A percentile compares a stretch with the other conserved stretches of the same genome.
phyloP scores from a whole-genome alignment of 2,113 vertebrate species.

The Rhadina sibilatrix region DNA sequence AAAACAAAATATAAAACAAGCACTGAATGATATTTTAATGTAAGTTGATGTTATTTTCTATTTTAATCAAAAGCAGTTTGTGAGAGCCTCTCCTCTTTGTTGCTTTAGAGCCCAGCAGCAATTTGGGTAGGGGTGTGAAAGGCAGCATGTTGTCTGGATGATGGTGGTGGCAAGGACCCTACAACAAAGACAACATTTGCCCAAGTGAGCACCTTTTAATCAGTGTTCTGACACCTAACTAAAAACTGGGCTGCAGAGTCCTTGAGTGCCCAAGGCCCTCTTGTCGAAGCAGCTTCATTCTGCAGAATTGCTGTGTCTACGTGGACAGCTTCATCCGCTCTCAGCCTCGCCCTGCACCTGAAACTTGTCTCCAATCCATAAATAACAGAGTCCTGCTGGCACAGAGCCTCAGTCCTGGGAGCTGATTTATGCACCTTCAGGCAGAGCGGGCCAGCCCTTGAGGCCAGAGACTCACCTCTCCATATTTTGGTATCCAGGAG shows the following conservation, averaged over 20 bases:
- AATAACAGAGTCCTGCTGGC: background rate
- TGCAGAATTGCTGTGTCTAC: background rate
- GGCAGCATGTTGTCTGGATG: rapidly evolving
- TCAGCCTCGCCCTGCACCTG: background rate
- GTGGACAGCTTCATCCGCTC: background rate
- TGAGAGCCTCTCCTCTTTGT: background rate
- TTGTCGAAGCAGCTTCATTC: background rate
- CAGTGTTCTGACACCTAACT: background rate
- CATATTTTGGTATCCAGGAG: background rate
- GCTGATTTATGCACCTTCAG: background rate
- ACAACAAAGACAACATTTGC: background rate
- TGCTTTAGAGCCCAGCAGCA: background rate
- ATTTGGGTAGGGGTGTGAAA: background rate
- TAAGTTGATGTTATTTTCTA: background rate
- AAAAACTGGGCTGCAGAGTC: background rate
- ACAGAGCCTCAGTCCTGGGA: background rate
- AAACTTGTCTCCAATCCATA: background rate
- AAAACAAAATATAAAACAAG: background rate
- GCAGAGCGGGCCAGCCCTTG: rapidly evolving
- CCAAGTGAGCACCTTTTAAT: background rate
- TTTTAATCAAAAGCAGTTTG: background rate
- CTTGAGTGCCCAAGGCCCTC: background rate
- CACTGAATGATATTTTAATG: background rate
- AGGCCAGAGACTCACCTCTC: background rate
- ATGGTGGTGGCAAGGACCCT: background rate